Percentiles rank a stretch among this genome's conserved stretches.
phyloP scores from a whole-genome alignment of 2,888 invertebrate genomes.

The Tribolium freemani region DNA sequence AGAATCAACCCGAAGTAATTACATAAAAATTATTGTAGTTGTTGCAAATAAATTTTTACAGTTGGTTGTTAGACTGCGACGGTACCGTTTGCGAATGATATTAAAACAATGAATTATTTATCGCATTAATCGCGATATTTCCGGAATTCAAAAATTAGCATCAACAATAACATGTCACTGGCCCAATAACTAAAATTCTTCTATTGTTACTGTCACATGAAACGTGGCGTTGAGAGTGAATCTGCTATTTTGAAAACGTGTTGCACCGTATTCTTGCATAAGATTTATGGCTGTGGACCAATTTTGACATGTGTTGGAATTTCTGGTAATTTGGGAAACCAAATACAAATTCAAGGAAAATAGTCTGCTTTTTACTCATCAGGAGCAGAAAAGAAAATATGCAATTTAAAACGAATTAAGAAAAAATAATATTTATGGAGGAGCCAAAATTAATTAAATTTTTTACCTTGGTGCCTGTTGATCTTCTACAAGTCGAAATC shows the following conservation, averaged over 20 bases:
- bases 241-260: conserved; percentile 1
- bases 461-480: background rate
- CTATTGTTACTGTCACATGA: conserved; percentile 15
- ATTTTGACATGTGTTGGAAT: background rate
- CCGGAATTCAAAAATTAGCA: background rate
- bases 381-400: too few relatives aligned
- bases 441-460: background rate
- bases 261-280: background rate
- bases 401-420: too few relatives aligned
- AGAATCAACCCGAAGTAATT: conserved; percentile 25
- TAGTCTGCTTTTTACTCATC: too few relatives aligned
- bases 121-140: conserved; percentile 8
- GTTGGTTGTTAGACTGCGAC: conserved; percentile 15
- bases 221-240: conserved; percentile 25
- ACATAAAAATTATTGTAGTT: background rate
- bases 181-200: conserved; percentile 1
- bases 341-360: too few relatives aligned
- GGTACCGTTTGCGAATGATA: conserved; percentile 33
- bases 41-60: conserved; percentile 30
- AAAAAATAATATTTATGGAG: background rate
- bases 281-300: background rate
- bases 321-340: too few relatives aligned
- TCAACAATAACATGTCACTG: background rate
- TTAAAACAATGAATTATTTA: conserved; percentile 32
- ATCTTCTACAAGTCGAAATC: background rate